phyloP scores from a whole-genome alignment of 2,113 vertebrate genomes.

The Gracilinanus agilis region DNA sequence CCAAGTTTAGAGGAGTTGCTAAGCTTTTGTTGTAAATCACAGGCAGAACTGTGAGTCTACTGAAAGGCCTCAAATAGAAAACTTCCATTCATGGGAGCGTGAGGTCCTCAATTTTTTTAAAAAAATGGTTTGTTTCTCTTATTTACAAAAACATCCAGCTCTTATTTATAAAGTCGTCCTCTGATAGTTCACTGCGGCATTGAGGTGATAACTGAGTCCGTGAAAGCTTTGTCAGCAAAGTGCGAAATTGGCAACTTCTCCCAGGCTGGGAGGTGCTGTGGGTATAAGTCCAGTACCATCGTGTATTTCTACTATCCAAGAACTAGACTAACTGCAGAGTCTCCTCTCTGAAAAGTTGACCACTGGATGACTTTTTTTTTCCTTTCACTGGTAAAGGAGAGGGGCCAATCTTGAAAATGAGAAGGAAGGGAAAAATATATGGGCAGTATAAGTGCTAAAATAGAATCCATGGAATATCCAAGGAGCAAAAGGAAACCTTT shows the following conservation, averaged over 20 bases:
- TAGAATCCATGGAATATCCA: background rate
- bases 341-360: background rate
- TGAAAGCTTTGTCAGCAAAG: background rate
- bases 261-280: background rate
- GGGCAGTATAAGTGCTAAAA: background rate
- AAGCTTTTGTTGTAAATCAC: background rate
- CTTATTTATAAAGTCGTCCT: conserved; percentile 56
- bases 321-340: background rate
- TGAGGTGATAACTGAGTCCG: background rate
- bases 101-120: conserved; percentile 45
- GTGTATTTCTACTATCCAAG: background rate
- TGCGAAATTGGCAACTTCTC: background rate
- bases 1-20: background rate
- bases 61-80: background rate
- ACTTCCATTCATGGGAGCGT: background rate
- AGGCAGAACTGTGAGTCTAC: background rate
- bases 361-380: background rate
- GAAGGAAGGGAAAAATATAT: background rate
- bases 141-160: conserved; percentile 31
- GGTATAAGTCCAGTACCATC: background rate
- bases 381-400: background rate
- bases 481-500: background rate
- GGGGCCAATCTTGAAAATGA: background rate
- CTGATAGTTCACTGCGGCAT: background rate
- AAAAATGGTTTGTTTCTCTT: conserved; percentile 77